These are phyloP conservation scores for Rhadinocentrus ornatus DNA, from an alignment of 2,797 vertebrate genomes.

Conservation along the genomic window DNA sequence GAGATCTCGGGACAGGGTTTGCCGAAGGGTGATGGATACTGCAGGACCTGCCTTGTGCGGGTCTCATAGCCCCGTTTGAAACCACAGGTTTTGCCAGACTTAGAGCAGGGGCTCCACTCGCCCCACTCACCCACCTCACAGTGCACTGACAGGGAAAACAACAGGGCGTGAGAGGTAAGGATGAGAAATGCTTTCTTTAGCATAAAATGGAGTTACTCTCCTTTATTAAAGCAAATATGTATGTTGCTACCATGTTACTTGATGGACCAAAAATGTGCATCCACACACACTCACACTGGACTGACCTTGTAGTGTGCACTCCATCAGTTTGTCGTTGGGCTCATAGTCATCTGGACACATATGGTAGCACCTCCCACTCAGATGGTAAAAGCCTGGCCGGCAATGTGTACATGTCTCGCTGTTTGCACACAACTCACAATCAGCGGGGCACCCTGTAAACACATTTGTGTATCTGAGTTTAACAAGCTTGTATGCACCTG, in stretches of 20 bases:
- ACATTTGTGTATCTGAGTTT: slow-evolving; percentile 21
- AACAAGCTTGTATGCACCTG: slow-evolving; percentile 1
- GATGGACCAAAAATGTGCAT: background rate
- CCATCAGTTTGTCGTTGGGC: slow-evolving; percentile 91
- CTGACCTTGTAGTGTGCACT: slow-evolving; percentile 91
- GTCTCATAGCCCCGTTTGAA: slow-evolving; percentile 94
- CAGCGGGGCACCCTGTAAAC: slow-evolving; percentile 91
- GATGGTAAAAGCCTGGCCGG: slow-evolving; percentile 90
- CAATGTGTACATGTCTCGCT: slow-evolving; percentile 93
- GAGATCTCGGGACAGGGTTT: slow-evolving; percentile 88
- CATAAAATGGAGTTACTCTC: background rate
- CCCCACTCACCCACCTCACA: slow-evolving; percentile 94
- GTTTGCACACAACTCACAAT: slow-evolving; percentile 94
- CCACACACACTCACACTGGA: slow-evolving; percentile 8
- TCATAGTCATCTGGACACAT: slow-evolving; percentile 93
- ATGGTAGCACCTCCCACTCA: slow-evolving; percentile 92
- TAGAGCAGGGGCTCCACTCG: slow-evolving; percentile 91
- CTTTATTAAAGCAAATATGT: background rate
- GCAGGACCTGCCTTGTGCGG: slow-evolving; percentile 88
- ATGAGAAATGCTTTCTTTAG: background rate
- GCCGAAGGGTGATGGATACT: slow-evolving; percentile 88
- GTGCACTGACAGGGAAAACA: slow-evolving; percentile 84
- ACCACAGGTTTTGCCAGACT: slow-evolving; percentile 91
- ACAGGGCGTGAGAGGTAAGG: background rate
- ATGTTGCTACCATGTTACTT: background rate